Conservation (phyloP, 2,113 vertebrate genomes). For the Eptesicus fuscus region DNA sequence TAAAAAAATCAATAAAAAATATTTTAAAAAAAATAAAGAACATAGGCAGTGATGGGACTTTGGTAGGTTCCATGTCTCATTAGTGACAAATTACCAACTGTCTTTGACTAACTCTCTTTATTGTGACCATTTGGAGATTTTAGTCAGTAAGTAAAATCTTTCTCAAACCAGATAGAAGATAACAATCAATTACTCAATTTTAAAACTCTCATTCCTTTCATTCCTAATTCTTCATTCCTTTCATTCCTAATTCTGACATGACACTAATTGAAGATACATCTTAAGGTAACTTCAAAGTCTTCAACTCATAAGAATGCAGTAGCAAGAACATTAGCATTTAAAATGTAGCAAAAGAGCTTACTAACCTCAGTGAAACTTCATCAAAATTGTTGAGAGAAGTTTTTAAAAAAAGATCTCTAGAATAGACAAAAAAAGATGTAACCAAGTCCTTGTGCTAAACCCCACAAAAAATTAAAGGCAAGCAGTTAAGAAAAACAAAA, state of each 20-base stretch:
- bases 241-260: neutral
- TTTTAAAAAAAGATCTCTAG: neutral
- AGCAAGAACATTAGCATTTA: neutral
- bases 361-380: neutral
- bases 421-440: neutral
- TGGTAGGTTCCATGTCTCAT: neutral
- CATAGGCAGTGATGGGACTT: neutral
- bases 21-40: no score
- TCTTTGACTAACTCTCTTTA: neutral
- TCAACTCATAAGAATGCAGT: neutral
- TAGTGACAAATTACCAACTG: neutral
- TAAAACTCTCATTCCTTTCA: neutral
- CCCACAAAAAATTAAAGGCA: neutral
- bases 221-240: neutral
- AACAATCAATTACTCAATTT: neutral
- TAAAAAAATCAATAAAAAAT: no score
- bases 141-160: neutral
- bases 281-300: neutral
- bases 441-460: neutral
- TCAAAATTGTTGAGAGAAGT: neutral
- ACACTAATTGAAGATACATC: neutral
- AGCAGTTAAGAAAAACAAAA: neutral
- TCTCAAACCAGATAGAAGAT: neutral
- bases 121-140: neutral
- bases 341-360: neutral